Conservation (phyloP, 2,797 vertebrate species). For the Macrochelys suwanniensis region DNA sequence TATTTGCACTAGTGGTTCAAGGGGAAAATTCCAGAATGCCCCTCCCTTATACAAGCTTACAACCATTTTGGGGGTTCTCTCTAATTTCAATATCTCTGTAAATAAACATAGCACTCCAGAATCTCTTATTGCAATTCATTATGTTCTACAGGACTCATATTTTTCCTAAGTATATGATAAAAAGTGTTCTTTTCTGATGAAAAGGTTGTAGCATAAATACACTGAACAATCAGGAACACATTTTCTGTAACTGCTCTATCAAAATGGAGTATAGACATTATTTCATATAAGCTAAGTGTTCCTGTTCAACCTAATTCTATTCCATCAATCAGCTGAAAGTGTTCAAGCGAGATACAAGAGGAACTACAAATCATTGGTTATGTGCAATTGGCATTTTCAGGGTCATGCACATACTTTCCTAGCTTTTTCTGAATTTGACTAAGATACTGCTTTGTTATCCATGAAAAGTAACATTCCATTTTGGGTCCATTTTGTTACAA, state of each 20-base stretch:
- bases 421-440: neutral
- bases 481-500: neutral
- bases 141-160: neutral
- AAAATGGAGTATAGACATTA: neutral
- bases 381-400: neutral
- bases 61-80: neutral
- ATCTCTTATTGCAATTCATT: neutral
- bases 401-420: neutral
- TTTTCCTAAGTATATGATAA: neutral
- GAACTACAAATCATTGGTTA: fast-evolving
- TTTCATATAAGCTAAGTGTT: neutral
- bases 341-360: neutral
- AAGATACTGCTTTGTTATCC: neutral
- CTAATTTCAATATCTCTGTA: neutral
- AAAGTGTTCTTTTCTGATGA: neutral
- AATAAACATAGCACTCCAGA: neutral
- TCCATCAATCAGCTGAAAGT: neutral
- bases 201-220: neutral
- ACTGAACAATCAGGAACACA: neutral
- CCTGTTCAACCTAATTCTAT: neutral
- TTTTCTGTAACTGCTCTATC: neutral
- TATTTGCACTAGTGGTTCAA: neutral
- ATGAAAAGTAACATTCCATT: neutral
- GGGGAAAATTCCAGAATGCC: neutral
- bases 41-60: fast-evolving